Conservation (phyloP, 2,888 invertebrate species). For the Dolichopus griseipennis region DNA sequence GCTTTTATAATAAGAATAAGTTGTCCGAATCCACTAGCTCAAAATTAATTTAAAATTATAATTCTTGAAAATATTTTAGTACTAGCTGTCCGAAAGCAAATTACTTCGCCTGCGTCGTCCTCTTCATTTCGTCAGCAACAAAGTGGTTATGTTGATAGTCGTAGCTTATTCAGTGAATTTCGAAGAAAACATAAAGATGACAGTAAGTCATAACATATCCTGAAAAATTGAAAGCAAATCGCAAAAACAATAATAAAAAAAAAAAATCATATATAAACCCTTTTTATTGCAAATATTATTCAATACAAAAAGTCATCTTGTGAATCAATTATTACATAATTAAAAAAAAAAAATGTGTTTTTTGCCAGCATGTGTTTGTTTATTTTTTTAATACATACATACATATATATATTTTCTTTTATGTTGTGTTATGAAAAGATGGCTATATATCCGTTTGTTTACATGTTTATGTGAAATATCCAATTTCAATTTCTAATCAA, state of each 20-base stretch:
- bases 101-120: constrained; percentile 32
- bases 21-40: background rate
- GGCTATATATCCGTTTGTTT: constrained; percentile 1
- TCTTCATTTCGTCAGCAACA: constrained; percentile 10
- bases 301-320: background rate
- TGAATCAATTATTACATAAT: background rate
- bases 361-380: constrained; percentile 6
- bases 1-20: background rate
- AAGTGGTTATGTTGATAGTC: constrained; percentile 36
- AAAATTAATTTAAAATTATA: background rate
- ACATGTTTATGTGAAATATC: background rate
- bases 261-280: background rate
- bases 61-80: constrained; percentile 3
- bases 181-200: constrained; percentile 57
- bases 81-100: constrained; percentile 13
- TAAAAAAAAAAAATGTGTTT: too few species aligned
- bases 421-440: background rate
- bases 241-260: too few species aligned
- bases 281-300: background rate
- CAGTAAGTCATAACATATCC: constrained; percentile 47
- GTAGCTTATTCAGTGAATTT: constrained; percentile 44
- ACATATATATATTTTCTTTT: background rate
- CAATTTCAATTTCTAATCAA: too few species aligned
- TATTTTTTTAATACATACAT: background rate
- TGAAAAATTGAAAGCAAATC: background rate